Evolutionary conservation across 2,888 invertebrate species (phyloP), one percentile per base, ranked within the genome.

Genomic region (Melanargia galathea): DNA sequence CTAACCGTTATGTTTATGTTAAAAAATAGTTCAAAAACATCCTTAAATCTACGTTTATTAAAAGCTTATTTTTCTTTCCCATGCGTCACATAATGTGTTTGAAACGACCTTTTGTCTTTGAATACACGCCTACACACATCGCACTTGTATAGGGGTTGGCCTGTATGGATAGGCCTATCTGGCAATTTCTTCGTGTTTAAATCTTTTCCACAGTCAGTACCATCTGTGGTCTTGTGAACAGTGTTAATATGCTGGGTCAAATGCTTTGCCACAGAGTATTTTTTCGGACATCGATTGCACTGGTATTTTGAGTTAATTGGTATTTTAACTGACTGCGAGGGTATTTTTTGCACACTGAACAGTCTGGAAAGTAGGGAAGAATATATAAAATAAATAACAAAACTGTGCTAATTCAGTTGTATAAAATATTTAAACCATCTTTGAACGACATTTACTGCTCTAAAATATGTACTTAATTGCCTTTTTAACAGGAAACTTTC

Each of bases 211-310:
- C 80, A 76, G 8, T 61, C 60, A 57, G 67, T 57, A 4, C 51
- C 60, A 16, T 68, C 72, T 20, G 49, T 43, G 24, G 56, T 63
- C 11, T 63, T 70, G 35, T 78, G 77, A 7, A 63, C 70, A 7
- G 62, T 70, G n/a, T 62, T 71, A 2, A 73, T 66, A 24, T 78
- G 78, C 11, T 74, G 71, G 0, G 69, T 66, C 18, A 80, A 60
- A 35, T 75, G 71, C n/a, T 76, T 70, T 0, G 73, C 66, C 11
- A 71, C 61, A 6, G 67, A 55, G 35, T 71, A 76, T 30, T 70
- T 70, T 63, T 78, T 80, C 0, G 71, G 66, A 49, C 81, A 82
- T 11, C 70, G 65, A 2, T 49, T 71, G 38, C 82, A 81, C 30
- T 77, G 70, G 55, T 72, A 76, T 69, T 71, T 30, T 49, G 57